Evolutionary conservation across 2,113 vertebrate genomes (phyloP).

Genomic region (Poeciliopsis occidentalis): DNA sequence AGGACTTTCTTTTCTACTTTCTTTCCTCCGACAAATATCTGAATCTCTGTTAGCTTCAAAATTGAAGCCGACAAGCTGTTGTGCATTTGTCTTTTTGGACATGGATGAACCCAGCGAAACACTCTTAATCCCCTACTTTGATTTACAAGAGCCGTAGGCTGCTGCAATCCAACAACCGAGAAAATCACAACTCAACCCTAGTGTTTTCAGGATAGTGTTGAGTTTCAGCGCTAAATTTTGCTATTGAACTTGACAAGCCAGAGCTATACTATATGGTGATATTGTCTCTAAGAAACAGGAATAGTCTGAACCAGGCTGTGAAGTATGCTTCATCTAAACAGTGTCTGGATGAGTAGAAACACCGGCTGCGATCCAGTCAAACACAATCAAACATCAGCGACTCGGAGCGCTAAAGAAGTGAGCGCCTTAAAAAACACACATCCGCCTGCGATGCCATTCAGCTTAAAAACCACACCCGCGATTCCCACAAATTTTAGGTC

Average conservation of each 20-base stretch:
- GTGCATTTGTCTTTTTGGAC: not conserved
- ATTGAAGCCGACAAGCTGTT: conserved; percentile 5
- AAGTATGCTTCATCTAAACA: not conserved
- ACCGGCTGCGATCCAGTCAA: conserved; percentile 26
- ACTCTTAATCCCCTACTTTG: not conserved
- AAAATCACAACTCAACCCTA: not conserved
- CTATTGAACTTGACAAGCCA: not conserved
- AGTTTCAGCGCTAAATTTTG: not conserved
- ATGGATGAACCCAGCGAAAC: not conserved
- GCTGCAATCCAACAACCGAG: conserved; percentile 4
- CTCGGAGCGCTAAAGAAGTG: conserved; percentile 1
- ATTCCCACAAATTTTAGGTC: not conserved
- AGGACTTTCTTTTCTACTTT: not conserved
- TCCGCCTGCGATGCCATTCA: not conserved
- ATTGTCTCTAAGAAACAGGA: not conserved
- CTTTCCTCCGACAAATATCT: not conserved
- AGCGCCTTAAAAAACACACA: conserved; percentile 4
- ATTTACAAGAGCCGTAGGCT: not conserved
- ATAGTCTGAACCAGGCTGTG: not conserved
- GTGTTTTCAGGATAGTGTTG: not conserved
- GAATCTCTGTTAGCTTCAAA: not conserved
- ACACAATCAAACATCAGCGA: conserved; percentile 11
- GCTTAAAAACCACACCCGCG: not conserved
- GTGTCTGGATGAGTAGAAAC: conserved; percentile 4
- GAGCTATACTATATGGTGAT: not conserved